phyloP scores from a whole-genome alignment of 2,888 invertebrate species.

The Aquatica leii region DNA sequence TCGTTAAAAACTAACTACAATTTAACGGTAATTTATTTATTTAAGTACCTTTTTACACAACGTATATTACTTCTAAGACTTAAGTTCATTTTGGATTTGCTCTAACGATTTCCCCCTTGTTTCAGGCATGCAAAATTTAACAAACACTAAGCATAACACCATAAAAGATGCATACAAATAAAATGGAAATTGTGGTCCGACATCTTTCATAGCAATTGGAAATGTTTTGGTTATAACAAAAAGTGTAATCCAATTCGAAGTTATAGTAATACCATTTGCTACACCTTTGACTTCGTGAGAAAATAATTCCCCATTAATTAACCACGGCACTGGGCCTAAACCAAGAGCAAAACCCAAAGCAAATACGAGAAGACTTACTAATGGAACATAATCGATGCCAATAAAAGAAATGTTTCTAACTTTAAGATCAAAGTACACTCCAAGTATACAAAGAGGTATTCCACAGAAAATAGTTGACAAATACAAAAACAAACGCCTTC shows the following conservation, averaged over 20 bases:
- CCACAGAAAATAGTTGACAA: slow-evolving; percentile 20
- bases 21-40: too few relatives aligned
- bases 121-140: slow-evolving; percentile 37
- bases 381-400: slow-evolving; percentile 29
- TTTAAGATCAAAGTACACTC: slow-evolving; percentile 18
- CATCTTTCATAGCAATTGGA: slow-evolving; percentile 25
- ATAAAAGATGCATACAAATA: slow-evolving; percentile 35
- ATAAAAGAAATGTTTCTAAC: slow-evolving; percentile 8
- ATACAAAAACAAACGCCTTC: slow-evolving; percentile 66
- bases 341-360: slow-evolving; percentile 35
- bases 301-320: slow-evolving; percentile 37
- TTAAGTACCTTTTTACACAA: too few relatives aligned
- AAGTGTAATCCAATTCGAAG: slow-evolving; percentile 31
- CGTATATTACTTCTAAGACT: neutral
- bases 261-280: slow-evolving; percentile 36
- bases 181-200: slow-evolving; percentile 34
- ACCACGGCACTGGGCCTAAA: slow-evolving; percentile 37
- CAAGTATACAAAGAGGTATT: slow-evolving; percentile 17
- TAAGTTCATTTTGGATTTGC: slow-evolving; percentile 26
- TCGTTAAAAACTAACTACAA: too few relatives aligned
- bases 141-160: slow-evolving; percentile 24
- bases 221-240: slow-evolving; percentile 39
- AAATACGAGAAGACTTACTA: slow-evolving; percentile 30
- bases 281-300: slow-evolving; percentile 37
- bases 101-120: slow-evolving; percentile 27